Evolutionary conservation across 2,113 vertebrate species (phyloP).

Genomic region (Indri indri): DNA sequence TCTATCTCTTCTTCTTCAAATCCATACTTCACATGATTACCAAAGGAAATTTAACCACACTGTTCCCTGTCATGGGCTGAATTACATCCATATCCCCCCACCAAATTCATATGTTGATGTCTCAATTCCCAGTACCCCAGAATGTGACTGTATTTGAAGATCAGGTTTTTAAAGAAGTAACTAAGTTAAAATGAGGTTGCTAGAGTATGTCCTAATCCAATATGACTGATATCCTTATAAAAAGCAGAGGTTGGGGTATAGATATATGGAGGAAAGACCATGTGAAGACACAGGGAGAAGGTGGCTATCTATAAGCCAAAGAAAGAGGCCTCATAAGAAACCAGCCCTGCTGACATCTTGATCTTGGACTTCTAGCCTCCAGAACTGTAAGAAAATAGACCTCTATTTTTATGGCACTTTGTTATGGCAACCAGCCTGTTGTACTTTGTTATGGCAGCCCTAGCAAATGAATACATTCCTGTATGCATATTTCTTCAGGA

Average conservation of each 20-base stretch:
- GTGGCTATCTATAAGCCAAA: not conserved
- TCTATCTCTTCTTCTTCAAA: not conserved
- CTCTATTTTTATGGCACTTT: not conserved
- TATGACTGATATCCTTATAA: not conserved
- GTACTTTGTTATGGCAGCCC: not conserved
- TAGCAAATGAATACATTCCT: not conserved
- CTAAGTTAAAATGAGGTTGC: not conserved
- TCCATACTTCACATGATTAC: not conserved
- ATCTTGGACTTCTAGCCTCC: not conserved
- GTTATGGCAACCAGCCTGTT: not conserved
- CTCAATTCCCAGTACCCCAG: not conserved
- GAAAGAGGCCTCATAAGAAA: not conserved
- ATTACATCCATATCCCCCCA: not conserved
- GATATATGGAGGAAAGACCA: not conserved
- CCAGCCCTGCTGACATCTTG: not conserved
- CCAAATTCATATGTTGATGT: not conserved
- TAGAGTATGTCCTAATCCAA: not conserved
- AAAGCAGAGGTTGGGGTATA: not conserved
- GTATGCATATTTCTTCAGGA: not conserved
- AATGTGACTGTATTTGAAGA: conserved; percentile 20
- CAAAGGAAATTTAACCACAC: not conserved
- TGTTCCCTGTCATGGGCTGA: not conserved
- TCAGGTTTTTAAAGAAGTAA: not conserved
- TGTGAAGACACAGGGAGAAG: not conserved
- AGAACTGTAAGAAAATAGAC: conserved; percentile 9